Evolutionary conservation across 2,113 vertebrate species (phyloP), one percentile per base, ranked within the genome.

Genomic region (Tapirus terrestris): DNA sequence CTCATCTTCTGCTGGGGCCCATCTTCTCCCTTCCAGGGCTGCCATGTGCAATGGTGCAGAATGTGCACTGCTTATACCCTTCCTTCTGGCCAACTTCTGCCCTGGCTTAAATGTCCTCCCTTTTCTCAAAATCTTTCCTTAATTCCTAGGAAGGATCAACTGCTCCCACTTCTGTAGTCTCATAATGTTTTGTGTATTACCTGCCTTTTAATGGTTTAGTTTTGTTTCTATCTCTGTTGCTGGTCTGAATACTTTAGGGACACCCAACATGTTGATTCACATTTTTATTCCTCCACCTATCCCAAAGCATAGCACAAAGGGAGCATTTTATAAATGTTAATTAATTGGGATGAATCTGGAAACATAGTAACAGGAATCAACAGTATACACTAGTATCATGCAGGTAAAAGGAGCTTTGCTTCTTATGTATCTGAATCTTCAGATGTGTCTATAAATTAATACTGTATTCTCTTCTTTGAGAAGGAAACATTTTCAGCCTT

Each of bases 91-190:
- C 21, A 27, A 1, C n/a, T 48, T 95, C 67, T 77, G 51, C 61
- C 58, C 8, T 29, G 58, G 33, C 36, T 84, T 79, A 9, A 25
- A 60, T 27, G 20, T 27, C 27, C 36, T 70, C 9, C 11, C 6
- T 97, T 60, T 94, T 70, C 8, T 25, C 75, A 68, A 45, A 77
- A 65, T 31, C 6, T 14, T 94, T 36, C 53, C 67, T 96, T 87
- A 53, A 33, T 85, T 94, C 60, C 39, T 48, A 39, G 75, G 82
- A 86, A 77, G 80, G 84, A 58, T 23, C 31, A 83, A 29, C 12
- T 51, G 4, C 17, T 80, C 3, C 60, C 21, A 31, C 43, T 72
- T 76, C 36, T 63, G 11, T 29, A n/a, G 84, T 65, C 81, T 96
- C 10, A 14, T 45, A 29, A 12, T 25, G 21, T 16, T 43, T 63